phyloP scores from a whole-genome alignment of 2,113 vertebrate genomes.

The Caretta caretta region DNA sequence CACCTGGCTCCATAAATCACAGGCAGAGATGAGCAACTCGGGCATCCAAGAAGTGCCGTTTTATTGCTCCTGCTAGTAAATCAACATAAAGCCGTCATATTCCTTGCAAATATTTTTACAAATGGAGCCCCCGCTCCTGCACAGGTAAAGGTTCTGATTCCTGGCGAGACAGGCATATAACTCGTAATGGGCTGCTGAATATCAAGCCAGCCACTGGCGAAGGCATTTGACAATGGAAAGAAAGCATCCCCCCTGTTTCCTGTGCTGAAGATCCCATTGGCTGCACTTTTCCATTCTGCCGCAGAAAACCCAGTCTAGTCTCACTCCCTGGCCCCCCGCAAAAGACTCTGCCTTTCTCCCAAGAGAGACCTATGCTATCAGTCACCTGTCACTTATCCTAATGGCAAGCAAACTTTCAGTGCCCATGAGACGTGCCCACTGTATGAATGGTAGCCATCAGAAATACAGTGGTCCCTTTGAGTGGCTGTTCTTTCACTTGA shows the following conservation, averaged over 20 bases:
- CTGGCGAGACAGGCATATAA: accelerated
- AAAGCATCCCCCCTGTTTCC: not conserved
- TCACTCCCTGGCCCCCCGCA: not conserved
- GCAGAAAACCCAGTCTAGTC: not conserved
- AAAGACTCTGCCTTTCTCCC: not conserved
- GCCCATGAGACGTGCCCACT: not conserved
- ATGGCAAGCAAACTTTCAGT: not conserved
- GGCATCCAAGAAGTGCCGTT: constrained; percentile 28
- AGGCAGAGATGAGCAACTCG: not conserved
- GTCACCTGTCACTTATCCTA: not conserved
- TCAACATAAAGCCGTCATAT: constrained; percentile 23
- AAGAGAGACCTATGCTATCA: not conserved
- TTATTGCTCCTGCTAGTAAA: constrained; percentile 1
- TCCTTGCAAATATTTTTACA: not conserved
- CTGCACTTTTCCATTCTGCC: not conserved
- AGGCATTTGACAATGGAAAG: not conserved
- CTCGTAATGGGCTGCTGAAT: not conserved
- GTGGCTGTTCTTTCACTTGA: not conserved
- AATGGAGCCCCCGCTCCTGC: not conserved
- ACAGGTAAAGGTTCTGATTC: constrained; percentile 24
- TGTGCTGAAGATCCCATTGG: accelerated
- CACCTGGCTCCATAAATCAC: constrained; percentile 47
- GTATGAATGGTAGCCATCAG: not conserved
- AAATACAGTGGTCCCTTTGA: not conserved
- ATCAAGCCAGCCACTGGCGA: not conserved